Conservation (phyloP, 1,140 invertebrate genomes). For the Subanguina moxae region DNA sequence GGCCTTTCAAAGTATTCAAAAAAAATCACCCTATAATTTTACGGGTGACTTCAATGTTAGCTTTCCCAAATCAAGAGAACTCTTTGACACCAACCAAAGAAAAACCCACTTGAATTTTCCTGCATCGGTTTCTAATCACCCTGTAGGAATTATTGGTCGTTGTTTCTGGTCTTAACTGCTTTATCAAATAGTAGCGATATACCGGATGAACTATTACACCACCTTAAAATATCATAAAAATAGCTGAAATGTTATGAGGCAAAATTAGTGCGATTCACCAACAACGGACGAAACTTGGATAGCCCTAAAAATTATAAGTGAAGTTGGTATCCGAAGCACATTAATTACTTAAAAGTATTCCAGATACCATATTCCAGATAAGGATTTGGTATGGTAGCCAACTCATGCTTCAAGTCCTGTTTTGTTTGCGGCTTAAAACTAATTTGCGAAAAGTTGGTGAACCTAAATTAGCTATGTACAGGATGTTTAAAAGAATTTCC, state of each 20-base stretch:
- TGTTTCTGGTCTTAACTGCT: constrained; percentile 43
- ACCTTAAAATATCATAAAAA: constrained; percentile 37
- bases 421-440: not conserved
- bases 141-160: constrained; percentile 52
- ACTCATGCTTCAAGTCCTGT: not conserved
- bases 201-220: constrained; percentile 48
- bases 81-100: not conserved
- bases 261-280: constrained; percentile 20
- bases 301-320: too few species aligned
- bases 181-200: constrained; percentile 45
- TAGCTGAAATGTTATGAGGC: too few species aligned
- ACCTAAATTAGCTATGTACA: constrained; percentile 17
- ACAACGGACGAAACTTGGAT: constrained; percentile 41
- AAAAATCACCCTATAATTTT: too few species aligned
- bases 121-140: constrained; percentile 46
- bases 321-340: too few species aligned
- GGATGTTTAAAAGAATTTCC: too few species aligned
- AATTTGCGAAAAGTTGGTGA: constrained; percentile 49
- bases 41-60: too few species aligned
- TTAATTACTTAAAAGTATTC: constrained; percentile 39
- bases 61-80: too few species aligned
- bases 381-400: constrained; percentile 43
- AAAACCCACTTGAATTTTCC: constrained; percentile 37
- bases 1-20: too few species aligned
- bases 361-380: constrained; percentile 46